A percentile compares a stretch with the other conserved stretches of the same genome.
phyloP scores from a whole-genome alignment of 64 coral and sea anemone species.

The Actinia equina region DNA sequence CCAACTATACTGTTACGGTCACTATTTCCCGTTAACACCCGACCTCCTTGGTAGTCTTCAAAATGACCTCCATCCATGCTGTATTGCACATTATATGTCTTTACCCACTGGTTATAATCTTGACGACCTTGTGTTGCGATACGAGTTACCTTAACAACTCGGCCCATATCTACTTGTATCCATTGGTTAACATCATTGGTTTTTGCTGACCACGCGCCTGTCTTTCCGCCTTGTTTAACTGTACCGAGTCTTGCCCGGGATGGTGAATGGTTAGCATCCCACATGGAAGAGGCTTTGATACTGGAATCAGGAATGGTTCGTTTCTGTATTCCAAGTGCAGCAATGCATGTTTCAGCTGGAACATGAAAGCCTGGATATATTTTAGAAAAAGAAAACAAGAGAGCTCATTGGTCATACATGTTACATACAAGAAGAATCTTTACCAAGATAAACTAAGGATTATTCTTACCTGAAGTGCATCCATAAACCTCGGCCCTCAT shows the following conservation, averaged over 20 bases:
- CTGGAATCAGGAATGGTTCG: background rate
- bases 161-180: conserved; percentile 34
- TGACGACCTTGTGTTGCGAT: conserved; percentile 42
- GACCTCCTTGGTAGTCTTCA: conserved; percentile 11
- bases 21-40: conserved; percentile 25
- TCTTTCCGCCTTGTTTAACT: background rate
- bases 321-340: background rate
- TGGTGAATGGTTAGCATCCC: background rate
- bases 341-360: background rate
- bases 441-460: too few species aligned
- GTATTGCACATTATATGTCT: conserved; percentile 15
- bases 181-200: background rate
- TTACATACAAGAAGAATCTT: too few species aligned
- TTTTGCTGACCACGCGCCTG: background rate
- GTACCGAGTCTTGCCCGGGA: background rate
- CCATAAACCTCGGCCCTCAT: background rate
- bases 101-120: conserved; percentile 42
- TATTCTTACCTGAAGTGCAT: too few species aligned
- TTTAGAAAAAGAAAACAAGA: too few species aligned
- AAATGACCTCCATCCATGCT: conserved; percentile 37
- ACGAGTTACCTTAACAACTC: background rate
- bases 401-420: too few species aligned
- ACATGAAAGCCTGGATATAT: too few species aligned
- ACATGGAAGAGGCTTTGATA: conserved; percentile 1
- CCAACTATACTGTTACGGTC: conserved; percentile 18